Base-by-base conservation (phyloP, 2,113 vertebrate species). In the Semnornis frantzii region DNA sequence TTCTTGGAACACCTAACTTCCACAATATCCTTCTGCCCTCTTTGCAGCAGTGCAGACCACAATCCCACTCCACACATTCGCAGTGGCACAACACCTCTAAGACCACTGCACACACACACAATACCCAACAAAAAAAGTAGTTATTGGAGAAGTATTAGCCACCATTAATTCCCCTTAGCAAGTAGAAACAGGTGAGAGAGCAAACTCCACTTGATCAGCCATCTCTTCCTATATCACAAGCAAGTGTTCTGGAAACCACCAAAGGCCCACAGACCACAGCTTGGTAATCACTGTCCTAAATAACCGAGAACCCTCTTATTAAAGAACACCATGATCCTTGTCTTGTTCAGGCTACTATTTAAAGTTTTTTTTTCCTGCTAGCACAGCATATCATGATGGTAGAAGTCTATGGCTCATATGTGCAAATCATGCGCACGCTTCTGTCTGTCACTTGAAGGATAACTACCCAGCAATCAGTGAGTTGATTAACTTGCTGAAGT, bases 91-190 rank as follows among this genome's bases (percentile, higher is more conserved):
- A 17, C n/a, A 71, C 18, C 72, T 46, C 82, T 25, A 66, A 70
- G 46, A 65, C 55, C 57, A 48, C 10, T 0, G 1, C 46, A 82
- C 5, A 46, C n/a, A 76, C 31, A 72, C 63, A 79, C 30, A 89
- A 46, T 82, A 58, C 8, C 42, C 37, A 39, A 42, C 42, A 42
- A 46, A 66, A 46, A 66, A 57, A 25, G 42, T 42, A 15, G 39
- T 71, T 91, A 80, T 1, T 93, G 85, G 64, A 83, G 62, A 85
- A 89, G 19, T 85, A 91, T 91, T 87, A 94, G 87, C 34, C 74
- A 31, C 69, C 44, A 54, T 31, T 71, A 83, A 85, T 85, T 85
- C 33, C 0, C 0, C 33, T 91, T 33, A 85, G 85, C 79, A 91
- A 89, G 82, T 64, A 65, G 75, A 89, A 92, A 95, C 28, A 0